Conservation (phyloP, 2,888 invertebrate genomes). For the Pammene aurita region DNA sequence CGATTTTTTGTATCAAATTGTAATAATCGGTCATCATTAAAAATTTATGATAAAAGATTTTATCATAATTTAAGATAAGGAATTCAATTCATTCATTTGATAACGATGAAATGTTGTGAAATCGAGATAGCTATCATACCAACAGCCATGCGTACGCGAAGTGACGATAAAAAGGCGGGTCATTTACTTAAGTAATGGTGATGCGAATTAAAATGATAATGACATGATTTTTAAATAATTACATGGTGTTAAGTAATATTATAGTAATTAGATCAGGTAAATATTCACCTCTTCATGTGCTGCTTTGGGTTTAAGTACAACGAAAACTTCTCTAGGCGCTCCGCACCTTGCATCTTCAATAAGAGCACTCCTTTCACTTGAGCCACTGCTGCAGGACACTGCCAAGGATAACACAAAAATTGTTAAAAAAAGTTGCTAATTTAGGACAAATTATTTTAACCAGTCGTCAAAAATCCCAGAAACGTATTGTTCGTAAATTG, state of each 20-base stretch:
- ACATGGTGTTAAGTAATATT: not conserved
- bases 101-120: slow-evolving; percentile 38
- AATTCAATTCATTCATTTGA: not conserved
- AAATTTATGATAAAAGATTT: slow-evolving; percentile 8
- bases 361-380: slow-evolving; percentile 59
- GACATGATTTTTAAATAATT: not conserved
- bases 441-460: not conserved
- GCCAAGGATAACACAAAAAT: slow-evolving; percentile 49
- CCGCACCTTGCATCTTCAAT: slow-evolving; percentile 73
- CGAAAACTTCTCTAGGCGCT: slow-evolving; percentile 71
- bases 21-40: not conserved
- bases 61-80: slow-evolving; percentile 12
- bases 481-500: too few species aligned
- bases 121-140: slow-evolving; percentile 19
- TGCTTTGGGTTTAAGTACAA: slow-evolving; percentile 61
- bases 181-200: not conserved
- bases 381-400: slow-evolving; percentile 67
- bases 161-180: slow-evolving; percentile 27
- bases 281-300: slow-evolving; percentile 69
- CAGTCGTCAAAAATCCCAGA: not conserved
- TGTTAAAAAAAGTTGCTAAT: not conserved
- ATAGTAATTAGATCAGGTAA: not conserved
- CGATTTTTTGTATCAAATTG: too few species aligned
- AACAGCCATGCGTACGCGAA: slow-evolving; percentile 13
- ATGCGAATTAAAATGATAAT: not conserved